These are phyloP conservation scores for Tinea pellionella DNA, from an alignment of 2,888 invertebrate genomes.

Conservation along the genomic window DNA sequence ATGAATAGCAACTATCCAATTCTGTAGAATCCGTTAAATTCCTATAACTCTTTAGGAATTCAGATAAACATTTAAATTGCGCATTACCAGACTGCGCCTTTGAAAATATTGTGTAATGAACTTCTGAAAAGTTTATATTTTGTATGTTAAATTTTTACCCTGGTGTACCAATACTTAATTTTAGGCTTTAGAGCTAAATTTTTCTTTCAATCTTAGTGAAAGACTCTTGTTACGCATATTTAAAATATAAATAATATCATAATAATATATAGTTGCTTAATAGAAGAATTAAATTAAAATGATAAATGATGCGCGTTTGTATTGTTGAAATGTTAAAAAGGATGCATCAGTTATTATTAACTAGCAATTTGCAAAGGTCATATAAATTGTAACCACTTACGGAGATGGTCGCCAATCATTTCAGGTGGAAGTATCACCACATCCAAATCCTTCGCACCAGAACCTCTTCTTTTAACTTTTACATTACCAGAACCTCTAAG, in stretches of 20 bases:
- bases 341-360: neutral
- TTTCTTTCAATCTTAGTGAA: no score
- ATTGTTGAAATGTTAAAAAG: neutral
- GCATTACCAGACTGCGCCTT: constrained; percentile 31
- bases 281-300: no score
- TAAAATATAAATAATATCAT: no score
- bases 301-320: no score
- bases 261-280: no score
- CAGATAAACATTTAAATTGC: constrained; percentile 26
- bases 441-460: neutral
- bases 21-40: constrained; percentile 14
- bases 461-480: neutral
- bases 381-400: neutral
- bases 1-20: constrained; percentile 20
- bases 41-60: neutral
- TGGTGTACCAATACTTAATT: no score
- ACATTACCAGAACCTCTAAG: neutral
- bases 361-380: neutral
- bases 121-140: constrained; percentile 28
- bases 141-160: no score
- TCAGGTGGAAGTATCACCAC: neutral
- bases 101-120: constrained; percentile 21
- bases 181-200: no score
- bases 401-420: neutral
- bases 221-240: no score